phyloP scores from a whole-genome alignment of 2,797 vertebrate species.

The Helostoma temminkii region DNA sequence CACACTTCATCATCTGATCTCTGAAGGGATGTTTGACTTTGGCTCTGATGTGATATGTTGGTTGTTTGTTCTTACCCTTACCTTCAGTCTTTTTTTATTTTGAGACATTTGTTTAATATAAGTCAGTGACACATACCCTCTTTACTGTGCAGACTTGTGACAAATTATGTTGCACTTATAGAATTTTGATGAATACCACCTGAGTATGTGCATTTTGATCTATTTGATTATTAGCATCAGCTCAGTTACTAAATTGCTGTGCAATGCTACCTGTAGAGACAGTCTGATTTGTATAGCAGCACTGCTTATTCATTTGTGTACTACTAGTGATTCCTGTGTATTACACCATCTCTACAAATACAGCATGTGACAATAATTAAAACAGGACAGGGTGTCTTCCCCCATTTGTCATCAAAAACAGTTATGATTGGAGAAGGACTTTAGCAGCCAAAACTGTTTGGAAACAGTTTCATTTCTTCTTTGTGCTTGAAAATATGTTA shows the following conservation, averaged over 20 bases:
- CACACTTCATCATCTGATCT: slow-evolving; percentile 42
- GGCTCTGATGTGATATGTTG: slow-evolving; percentile 4
- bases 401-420: not conserved
- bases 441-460: no score
- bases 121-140: no score
- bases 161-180: no score
- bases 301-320: no score
- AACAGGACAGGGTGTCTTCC: not conserved
- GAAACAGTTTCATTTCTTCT: not conserved
- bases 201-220: no score
- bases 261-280: no score
- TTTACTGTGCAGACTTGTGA: no score
- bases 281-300: no score
- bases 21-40: slow-evolving; percentile 22
- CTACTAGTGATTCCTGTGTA: not conserved
- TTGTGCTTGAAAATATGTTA: not conserved
- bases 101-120: no score
- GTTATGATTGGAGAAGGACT: not conserved
- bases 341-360: not conserved
- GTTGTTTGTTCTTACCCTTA: not conserved
- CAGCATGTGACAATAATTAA: not conserved
- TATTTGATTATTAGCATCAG: no score
- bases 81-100: not conserved
- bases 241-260: no score
- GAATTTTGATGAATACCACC: no score